Conservation (phyloP, 2,113 vertebrate genomes). For the Pao palembangensis region DNA sequence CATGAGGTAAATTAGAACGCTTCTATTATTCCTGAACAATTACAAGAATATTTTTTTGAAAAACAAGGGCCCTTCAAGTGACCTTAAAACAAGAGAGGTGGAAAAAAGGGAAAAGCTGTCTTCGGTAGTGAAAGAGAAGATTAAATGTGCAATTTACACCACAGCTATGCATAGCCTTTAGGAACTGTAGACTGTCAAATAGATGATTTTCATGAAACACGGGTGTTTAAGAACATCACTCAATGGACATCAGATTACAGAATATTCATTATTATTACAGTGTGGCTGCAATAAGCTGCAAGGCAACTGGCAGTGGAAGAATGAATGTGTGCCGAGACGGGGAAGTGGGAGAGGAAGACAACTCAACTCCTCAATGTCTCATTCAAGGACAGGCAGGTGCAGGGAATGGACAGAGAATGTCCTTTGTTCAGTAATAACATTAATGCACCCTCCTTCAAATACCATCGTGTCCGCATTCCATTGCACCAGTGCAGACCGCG, state of each 20-base stretch:
- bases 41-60: conserved; percentile 47
- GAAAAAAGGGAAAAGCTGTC: conserved; percentile 25
- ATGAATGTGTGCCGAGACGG: conserved; percentile 32
- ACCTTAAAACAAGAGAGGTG: conserved; percentile 47
- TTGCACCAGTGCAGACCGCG: conserved; percentile 38
- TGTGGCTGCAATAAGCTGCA: conserved; percentile 18
- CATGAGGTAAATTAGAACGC: conserved; percentile 76
- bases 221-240: conserved; percentile 43
- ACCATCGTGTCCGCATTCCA: conserved; percentile 53
- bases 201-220: conserved; percentile 55
- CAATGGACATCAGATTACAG: conserved; percentile 60
- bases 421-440: conserved; percentile 32
- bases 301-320: conserved; percentile 44
- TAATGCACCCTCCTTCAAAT: conserved; percentile 51
- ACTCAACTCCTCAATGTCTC: conserved; percentile 20
- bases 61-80: conserved; percentile 62
- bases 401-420: conserved; percentile 43
- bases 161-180: conserved; percentile 46
- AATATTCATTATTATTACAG: conserved; percentile 58
- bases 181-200: conserved; percentile 34
- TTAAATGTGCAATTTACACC: conserved; percentile 54
- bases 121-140: conserved; percentile 40
- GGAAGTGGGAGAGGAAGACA: conserved; percentile 41
- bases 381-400: conserved; percentile 72
- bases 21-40: conserved; percentile 72